Conservation (phyloP, 2,888 invertebrate species). For the Tiliacea aurago region DNA sequence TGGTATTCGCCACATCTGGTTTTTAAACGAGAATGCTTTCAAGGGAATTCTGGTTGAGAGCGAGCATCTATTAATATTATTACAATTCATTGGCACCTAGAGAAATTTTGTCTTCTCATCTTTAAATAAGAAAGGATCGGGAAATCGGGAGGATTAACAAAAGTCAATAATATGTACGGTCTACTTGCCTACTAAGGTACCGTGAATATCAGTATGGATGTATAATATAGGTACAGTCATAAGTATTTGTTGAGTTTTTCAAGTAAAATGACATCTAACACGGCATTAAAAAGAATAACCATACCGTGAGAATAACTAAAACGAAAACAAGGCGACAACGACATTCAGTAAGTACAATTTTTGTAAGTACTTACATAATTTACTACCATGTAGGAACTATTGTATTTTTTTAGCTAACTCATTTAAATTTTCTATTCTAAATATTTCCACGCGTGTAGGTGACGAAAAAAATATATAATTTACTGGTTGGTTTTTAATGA, state of each 20-base stretch:
- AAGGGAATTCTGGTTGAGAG: conserved; percentile 42
- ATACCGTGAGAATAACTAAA: too few relatives aligned
- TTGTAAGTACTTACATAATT: background rate
- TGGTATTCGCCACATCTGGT: conserved; percentile 59
- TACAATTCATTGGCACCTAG: conserved; percentile 48
- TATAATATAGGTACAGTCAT: background rate
- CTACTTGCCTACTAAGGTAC: background rate
- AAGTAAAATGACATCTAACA: background rate
- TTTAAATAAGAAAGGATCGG: background rate
- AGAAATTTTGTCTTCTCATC: conserved; percentile 1
- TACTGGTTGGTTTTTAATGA: background rate
- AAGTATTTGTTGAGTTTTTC: background rate
- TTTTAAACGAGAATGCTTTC: conserved; percentile 61
- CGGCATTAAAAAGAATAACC: background rate
- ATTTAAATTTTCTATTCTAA: background rate
- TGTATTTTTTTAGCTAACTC: background rate
- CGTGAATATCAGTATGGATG: background rate
- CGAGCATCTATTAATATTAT: conserved; percentile 53
- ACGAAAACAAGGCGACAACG: too few relatives aligned
- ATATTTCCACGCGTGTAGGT: background rate
- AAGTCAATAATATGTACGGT: background rate
- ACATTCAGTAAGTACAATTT: background rate
- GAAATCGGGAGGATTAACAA: too few relatives aligned
- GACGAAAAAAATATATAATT: background rate
- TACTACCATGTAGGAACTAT: background rate